Percentiles rank a stretch among this genome's conserved stretches.
These are phyloP conservation scores for Hypselothyrea guttata DNA, from an alignment of 2,888 invertebrate species.

Conservation along the genomic window DNA sequence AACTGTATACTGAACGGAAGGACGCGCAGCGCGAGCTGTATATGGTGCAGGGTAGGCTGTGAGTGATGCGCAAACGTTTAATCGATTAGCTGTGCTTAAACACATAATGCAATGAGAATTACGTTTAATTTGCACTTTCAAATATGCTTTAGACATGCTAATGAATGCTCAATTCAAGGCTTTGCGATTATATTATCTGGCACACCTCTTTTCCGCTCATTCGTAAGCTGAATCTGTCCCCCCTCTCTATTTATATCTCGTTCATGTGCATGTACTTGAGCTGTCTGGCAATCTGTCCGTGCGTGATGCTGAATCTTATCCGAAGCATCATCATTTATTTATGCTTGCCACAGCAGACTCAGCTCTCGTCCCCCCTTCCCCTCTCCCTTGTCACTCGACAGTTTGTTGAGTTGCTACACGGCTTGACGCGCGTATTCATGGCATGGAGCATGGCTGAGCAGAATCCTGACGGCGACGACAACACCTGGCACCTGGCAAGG, in stretches of 20 bases:
- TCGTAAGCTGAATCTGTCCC: too few relatives aligned
- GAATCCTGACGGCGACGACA: constrained; percentile 41
- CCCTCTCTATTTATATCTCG: too few relatives aligned
- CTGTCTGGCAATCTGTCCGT: constrained; percentile 36
- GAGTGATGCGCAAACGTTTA: too few relatives aligned
- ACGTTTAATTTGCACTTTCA: not conserved
- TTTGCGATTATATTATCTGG: not conserved
- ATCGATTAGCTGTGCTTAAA: too few relatives aligned
- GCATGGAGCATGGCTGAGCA: not conserved
- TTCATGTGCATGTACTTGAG: constrained; percentile 35
- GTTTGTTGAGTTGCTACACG: constrained; percentile 15
- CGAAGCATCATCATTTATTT: constrained; percentile 72
- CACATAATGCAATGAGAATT: too few relatives aligned
- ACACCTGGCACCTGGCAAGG: constrained; percentile 50
- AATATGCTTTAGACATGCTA: not conserved
- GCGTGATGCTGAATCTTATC: constrained; percentile 61
- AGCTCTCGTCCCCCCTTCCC: too few relatives aligned
- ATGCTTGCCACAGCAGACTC: constrained; percentile 62
- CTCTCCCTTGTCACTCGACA: not conserved
- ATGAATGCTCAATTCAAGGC: constrained; percentile 12
- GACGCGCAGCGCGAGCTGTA: too few relatives aligned
- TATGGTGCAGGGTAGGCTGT: too few relatives aligned
- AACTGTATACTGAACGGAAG: too few relatives aligned
- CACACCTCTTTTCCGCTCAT: too few relatives aligned
- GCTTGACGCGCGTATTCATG: constrained; percentile 17